Percentiles rank a stretch among this genome's conserved stretches.
Conservation (phyloP, 2,888 invertebrate genomes). For the Agonopterix subpropinquella region DNA sequence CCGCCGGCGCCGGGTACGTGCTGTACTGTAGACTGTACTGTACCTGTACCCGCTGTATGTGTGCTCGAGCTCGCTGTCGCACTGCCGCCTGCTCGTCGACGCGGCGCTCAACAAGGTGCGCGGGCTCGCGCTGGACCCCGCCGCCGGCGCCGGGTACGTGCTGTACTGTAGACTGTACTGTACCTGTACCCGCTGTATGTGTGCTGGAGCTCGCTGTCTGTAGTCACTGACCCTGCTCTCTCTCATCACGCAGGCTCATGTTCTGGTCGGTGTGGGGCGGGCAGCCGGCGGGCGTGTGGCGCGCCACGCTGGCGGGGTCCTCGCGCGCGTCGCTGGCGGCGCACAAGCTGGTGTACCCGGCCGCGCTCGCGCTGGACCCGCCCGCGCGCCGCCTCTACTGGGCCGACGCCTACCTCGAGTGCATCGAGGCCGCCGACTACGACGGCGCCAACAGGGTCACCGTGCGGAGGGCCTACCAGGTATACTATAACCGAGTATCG, state of each 20-base stretch:
- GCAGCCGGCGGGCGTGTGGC: slow-evolving; percentile 77
- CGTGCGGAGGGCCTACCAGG: slow-evolving; percentile 69
- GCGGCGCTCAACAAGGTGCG: slow-evolving; percentile 80
- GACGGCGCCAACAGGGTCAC: slow-evolving; percentile 80
- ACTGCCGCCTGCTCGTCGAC: slow-evolving; percentile 83
- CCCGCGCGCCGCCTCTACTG: slow-evolving; percentile 84
- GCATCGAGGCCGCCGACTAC: slow-evolving; percentile 86
- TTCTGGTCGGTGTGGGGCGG: slow-evolving; percentile 88
- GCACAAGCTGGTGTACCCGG: slow-evolving; percentile 85
- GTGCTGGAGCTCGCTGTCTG: background rate
- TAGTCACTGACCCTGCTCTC: too few relatives aligned
- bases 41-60: slow-evolving; percentile 80
- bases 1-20: slow-evolving; percentile 31
- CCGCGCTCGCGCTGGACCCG: slow-evolving; percentile 83
- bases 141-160: slow-evolving; percentile 31
- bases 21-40: slow-evolving; percentile 4
- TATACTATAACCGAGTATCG: slow-evolving; percentile 17
- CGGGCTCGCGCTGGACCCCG: slow-evolving; percentile 87
- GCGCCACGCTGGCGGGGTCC: slow-evolving; percentile 80
- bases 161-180: slow-evolving; percentile 4
- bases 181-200: slow-evolving; percentile 68
- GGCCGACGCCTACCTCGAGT: slow-evolving; percentile 88
- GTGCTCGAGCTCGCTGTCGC: slow-evolving; percentile 77
- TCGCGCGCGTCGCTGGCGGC: slow-evolving; percentile 76
- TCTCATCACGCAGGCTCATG: slow-evolving; percentile 71